phyloP scores from a whole-genome alignment of 2,888 invertebrate genomes.

The Napeogenes inachia region DNA sequence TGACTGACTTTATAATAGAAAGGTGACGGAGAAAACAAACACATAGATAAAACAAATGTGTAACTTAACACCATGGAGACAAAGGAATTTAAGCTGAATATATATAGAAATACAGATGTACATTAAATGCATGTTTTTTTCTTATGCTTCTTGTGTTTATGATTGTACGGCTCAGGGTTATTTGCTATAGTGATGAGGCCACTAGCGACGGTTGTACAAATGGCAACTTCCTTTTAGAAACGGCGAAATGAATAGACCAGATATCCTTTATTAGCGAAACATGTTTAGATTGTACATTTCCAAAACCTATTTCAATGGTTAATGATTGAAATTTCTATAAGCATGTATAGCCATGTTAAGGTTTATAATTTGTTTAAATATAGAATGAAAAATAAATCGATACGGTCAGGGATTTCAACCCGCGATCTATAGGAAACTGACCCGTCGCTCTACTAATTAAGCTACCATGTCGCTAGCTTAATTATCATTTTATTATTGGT shows the following conservation, averaged over 20 bases:
- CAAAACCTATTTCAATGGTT: no score
- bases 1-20: slow-evolving; percentile 28
- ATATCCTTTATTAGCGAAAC: slow-evolving; percentile 23
- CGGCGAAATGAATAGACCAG: slow-evolving; percentile 38
- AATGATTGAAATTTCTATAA: no score
- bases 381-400: no score
- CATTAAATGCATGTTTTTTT: slow-evolving; percentile 30
- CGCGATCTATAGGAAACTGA: no score
- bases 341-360: no score
- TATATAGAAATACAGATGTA: neutral
- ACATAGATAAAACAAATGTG: slow-evolving; percentile 5
- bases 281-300: neutral
- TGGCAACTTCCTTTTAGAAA: slow-evolving; percentile 55
- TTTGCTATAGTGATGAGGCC: slow-evolving; percentile 44
- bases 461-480: no score
- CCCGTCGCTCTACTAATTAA: no score
- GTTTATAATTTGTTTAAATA: no score
- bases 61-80: neutral
- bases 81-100: neutral
- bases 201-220: slow-evolving; percentile 54
- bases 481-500: no score
- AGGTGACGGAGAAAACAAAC: slow-evolving; percentile 1
- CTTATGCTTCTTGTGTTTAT: slow-evolving; percentile 31
- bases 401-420: no score
- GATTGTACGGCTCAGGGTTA: slow-evolving; percentile 41